Evolutionary conservation across 2,113 vertebrate genomes (phyloP), one percentile per base, ranked within the genome.

Genomic region (Delphinus delphis): DNA sequence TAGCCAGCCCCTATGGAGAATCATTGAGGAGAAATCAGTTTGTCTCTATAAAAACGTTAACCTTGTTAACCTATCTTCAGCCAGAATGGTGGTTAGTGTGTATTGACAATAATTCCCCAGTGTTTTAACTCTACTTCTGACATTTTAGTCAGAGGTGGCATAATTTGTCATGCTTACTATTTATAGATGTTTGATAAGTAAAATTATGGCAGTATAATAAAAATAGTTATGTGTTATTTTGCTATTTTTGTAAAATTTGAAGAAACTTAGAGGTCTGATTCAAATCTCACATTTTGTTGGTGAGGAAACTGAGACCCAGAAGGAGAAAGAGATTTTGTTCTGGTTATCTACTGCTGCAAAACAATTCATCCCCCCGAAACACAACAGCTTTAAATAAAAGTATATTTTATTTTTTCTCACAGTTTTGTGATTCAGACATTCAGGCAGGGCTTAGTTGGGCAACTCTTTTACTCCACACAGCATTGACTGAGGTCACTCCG

Each of bases 181-280:
- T 70, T 74, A 33, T 33, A 68, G 36, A 65, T 81, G 26, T 73
- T 95, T 47, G 67, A 47, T 68, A 58, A 84, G 18, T 18, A 63
- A 74, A 31, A 70, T 41, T 41, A 60, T 63, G 14, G 23, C 13
- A 74, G 12, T 28, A 38, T 31, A 73, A 62, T 87, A 25, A 80
- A 85, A 91, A 55, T 44, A 89, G 55, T 38, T 71, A 4, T 50
- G 21, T 36, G 26, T 70, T 50, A 76, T 71, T 92, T 95, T 92
- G 50, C 47, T 73, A 67, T 83, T 90, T 85, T 87, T 85, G 31
- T 90, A 87, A 53, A 90, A 80, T 84, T 63, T 79, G 41, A 80
- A 63, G 71, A 93, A 80, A 83, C 33, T 13, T 82, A 31, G 31
- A 76, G 33, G 8, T 88, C 55, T 58, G 41, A 95, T 60, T 80